Evolutionary conservation across 1,140 invertebrate species (phyloP).

Genomic region (Agraylea sexmaculata): DNA sequence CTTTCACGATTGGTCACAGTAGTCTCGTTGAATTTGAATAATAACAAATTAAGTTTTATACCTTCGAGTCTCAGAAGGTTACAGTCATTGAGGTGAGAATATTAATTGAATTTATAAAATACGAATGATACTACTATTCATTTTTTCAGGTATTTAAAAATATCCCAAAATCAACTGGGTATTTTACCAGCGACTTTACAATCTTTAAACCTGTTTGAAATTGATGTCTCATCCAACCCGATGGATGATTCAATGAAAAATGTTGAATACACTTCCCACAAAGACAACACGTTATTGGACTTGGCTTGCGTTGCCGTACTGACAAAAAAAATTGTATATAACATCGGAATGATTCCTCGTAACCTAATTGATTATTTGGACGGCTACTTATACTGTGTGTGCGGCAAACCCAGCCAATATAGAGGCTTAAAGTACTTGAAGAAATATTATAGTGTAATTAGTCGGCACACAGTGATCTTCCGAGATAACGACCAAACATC

Average conservation of each 20-base stretch:
- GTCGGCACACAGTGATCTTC: slow-evolving; percentile 32
- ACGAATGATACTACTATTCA: slow-evolving; percentile 16
- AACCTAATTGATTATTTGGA: slow-evolving; percentile 49
- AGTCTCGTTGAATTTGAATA: slow-evolving; percentile 40
- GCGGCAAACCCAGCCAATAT: slow-evolving; percentile 46
- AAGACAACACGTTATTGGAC: slow-evolving; percentile 32
- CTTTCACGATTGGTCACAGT: slow-evolving; percentile 47
- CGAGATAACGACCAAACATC: slow-evolving; percentile 32
- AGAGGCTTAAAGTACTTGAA: slow-evolving; percentile 29
- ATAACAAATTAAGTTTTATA: slow-evolving; percentile 35
- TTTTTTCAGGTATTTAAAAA: slow-evolving; percentile 33
- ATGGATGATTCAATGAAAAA: slow-evolving; percentile 32
- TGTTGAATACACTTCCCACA: slow-evolving; percentile 23
- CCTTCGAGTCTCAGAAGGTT: slow-evolving; percentile 37
- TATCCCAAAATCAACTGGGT: slow-evolving; percentile 42
- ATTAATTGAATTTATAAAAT: slow-evolving; percentile 4
- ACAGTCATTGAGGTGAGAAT: slow-evolving; percentile 26
- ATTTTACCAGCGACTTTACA: slow-evolving; percentile 43
- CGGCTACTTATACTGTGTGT: slow-evolving; percentile 47
- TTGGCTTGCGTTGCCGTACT: slow-evolving; percentile 29
- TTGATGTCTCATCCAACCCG: slow-evolving; percentile 45
- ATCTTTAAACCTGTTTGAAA: slow-evolving; percentile 36
- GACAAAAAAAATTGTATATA: slow-evolving; percentile 39
- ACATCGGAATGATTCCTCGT: slow-evolving; percentile 43
- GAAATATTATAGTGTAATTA: slow-evolving; percentile 29